A percentile compares a stretch with the other conserved stretches of the same genome.
Evolutionary conservation across 2,113 vertebrate species (phyloP).

Genomic region (Acinonyx jubatus): DNA sequence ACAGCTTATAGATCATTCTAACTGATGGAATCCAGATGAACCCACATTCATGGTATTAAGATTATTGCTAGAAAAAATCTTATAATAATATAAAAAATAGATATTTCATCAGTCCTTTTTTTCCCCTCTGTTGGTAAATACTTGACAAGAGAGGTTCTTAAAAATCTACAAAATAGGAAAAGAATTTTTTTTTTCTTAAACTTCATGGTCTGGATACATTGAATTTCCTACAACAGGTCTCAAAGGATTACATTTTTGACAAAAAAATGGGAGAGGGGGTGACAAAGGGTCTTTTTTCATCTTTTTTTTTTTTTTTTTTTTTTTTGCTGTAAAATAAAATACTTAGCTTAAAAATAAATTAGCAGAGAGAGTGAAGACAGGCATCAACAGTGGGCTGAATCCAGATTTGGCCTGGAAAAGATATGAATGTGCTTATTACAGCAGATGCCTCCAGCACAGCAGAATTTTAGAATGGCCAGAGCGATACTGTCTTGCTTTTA

Average conservation of each 20-base stretch:
- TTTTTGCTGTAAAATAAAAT: constrained; percentile 62
- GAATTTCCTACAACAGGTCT: constrained; percentile 77
- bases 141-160: not conserved
- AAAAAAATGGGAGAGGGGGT: not conserved
- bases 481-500: constrained; percentile 19
- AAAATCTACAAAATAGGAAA: constrained; percentile 80
- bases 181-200: constrained; percentile 84
- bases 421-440: constrained; percentile 41
- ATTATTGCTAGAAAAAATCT: constrained; percentile 4
- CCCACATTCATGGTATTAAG: not conserved
- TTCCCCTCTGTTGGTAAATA: constrained; percentile 2
- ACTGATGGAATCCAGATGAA: not conserved
- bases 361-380: constrained; percentile 49
- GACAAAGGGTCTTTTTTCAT: constrained; percentile 27
- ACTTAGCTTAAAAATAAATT: constrained; percentile 76
- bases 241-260: constrained; percentile 79
- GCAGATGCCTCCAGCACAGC: not conserved
- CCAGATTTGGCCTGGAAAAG: not conserved
- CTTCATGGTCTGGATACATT: constrained; percentile 79
- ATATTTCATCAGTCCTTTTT: constrained; percentile 5
- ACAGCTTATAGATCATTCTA: constrained; percentile 11
- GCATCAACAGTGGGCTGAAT: not conserved
- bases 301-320: not conserved
- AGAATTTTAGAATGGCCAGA: constrained; percentile 29
- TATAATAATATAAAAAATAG: constrained; percentile 8